These are phyloP conservation scores for Macrostomum cliftonense DNA, from an alignment of 2,888 invertebrate genomes.

Conservation along the genomic window DNA sequence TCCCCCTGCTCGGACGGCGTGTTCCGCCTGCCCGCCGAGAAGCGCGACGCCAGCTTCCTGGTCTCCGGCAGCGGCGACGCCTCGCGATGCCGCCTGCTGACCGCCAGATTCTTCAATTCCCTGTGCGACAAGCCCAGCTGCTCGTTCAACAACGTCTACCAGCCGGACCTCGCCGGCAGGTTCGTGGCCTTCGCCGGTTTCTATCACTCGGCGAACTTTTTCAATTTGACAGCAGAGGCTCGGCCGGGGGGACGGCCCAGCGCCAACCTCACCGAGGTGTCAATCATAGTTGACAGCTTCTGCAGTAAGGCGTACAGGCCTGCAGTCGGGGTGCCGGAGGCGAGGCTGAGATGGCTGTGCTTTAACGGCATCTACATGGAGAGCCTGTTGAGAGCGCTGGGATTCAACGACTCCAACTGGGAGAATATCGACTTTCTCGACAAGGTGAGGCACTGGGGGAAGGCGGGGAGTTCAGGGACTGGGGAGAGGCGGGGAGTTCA, in stretches of 20 bases:
- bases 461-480: not conserved
- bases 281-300: slow-evolving; percentile 15
- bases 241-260: slow-evolving; percentile 7
- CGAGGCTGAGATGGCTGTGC: slow-evolving; percentile 20
- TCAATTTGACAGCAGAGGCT: slow-evolving; percentile 25
- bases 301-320: slow-evolving; percentile 24
- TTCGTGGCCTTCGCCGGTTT: slow-evolving; percentile 40
- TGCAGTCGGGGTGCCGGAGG: slow-evolving; percentile 15
- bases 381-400: slow-evolving; percentile 31
- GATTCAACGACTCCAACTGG: slow-evolving; percentile 34
- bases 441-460: slow-evolving; percentile 18
- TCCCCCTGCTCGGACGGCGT: no score
- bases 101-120: no score
- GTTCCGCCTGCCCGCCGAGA: no score
- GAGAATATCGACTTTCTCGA: slow-evolving; percentile 28
- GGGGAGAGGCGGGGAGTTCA: not conserved
- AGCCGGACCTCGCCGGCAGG: slow-evolving; percentile 4
- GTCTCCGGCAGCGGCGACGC: no score
- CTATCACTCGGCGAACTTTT: slow-evolving; percentile 30
- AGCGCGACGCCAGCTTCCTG: no score
- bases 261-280: slow-evolving; percentile 19
- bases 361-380: slow-evolving; percentile 30
- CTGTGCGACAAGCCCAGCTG: not conserved
- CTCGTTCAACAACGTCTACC: not conserved
- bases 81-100: no score